Evolutionary conservation across 2,113 vertebrate genomes (phyloP).

Genomic region (Amblyornis subalaris): DNA sequence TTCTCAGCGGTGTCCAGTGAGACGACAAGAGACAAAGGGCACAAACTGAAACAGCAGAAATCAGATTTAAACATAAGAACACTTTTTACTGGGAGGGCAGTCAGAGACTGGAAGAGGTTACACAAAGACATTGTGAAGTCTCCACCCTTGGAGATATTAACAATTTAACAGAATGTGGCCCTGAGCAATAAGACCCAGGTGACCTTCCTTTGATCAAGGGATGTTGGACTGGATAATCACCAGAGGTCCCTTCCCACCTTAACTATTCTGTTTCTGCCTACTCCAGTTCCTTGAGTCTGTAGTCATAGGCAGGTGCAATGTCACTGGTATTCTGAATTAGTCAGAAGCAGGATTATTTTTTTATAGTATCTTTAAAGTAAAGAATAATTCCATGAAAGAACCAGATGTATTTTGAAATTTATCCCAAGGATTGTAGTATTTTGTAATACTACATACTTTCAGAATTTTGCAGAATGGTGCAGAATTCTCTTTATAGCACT

Average conservation of each 20-base stretch:
- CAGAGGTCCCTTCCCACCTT: not conserved
- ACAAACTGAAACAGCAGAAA: rapidly evolving
- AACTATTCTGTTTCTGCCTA: not conserved
- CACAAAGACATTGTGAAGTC: not conserved
- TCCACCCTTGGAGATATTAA: not conserved
- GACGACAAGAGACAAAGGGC: not conserved
- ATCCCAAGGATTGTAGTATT: not conserved
- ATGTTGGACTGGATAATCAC: not conserved
- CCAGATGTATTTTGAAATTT: not conserved
- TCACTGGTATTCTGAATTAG: not conserved
- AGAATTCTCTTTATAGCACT: not conserved
- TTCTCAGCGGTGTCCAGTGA: not conserved
- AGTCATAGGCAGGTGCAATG: not conserved
- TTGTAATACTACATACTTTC: not conserved
- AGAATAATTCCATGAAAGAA: not conserved
- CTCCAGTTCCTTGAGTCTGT: not conserved
- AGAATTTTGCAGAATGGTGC: not conserved
- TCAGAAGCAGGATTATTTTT: not conserved
- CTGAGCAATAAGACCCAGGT: not conserved
- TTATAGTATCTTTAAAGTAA: not conserved
- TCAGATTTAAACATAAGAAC: not conserved
- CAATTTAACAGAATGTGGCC: not conserved
- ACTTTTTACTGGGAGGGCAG: not conserved
- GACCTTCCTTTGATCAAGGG: not conserved
- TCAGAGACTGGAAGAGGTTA: not conserved